Conservation (phyloP, 2,113 vertebrate species). For the Dromaius novaehollandiae region DNA sequence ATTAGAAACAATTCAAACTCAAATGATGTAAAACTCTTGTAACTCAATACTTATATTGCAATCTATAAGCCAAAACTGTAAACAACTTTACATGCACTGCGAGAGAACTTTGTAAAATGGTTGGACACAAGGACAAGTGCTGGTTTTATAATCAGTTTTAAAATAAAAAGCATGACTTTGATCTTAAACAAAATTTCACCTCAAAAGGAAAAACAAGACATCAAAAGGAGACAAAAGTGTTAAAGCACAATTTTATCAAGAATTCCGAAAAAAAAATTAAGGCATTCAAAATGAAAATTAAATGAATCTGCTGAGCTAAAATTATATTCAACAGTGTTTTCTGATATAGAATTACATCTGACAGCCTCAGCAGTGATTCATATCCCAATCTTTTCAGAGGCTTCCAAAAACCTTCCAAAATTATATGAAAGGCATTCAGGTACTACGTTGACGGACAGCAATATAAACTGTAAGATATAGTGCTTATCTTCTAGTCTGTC, state of each 20-base stretch:
- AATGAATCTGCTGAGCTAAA: not conserved
- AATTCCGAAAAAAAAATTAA: not conserved
- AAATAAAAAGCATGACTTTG: not conserved
- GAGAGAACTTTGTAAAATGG: not conserved
- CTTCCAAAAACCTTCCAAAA: not conserved
- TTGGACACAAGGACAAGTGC: not conserved
- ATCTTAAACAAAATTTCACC: not conserved
- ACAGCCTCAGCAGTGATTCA: not conserved
- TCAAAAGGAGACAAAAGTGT: not conserved
- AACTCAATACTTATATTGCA: not conserved
- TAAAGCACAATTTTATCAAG: not conserved
- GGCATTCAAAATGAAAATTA: not conserved
- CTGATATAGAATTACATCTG: not conserved
- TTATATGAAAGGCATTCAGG: not conserved
- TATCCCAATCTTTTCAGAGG: not conserved
- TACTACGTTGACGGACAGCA: not conserved
- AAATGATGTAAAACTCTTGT: not conserved
- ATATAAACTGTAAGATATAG: not conserved
- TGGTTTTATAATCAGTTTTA: not conserved
- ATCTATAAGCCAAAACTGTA: not conserved
- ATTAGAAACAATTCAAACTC: not conserved
- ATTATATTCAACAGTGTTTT: not conserved
- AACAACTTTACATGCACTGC: not conserved
- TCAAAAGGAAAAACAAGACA: not conserved
- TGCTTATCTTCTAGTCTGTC: not conserved